phyloP scores from a whole-genome alignment of 2,113 vertebrate species.

The Thinocorus orbignyianus region DNA sequence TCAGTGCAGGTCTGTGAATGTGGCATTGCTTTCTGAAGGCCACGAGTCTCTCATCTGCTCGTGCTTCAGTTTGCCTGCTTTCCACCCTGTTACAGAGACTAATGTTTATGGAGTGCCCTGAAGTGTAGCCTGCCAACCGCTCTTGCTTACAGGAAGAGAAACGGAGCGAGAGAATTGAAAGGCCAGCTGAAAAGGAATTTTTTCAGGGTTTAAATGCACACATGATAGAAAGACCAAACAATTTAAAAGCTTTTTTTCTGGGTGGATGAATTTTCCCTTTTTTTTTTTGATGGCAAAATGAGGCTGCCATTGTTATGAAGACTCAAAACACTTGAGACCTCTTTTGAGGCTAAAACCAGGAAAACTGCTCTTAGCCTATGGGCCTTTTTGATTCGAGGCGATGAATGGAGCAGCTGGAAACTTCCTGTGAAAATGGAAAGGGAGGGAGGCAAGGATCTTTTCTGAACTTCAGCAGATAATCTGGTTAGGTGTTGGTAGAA shows the following conservation, averaged over 20 bases:
- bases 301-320: background rate
- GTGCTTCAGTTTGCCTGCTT: background rate
- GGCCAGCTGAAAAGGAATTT: background rate
- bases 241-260: background rate
- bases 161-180: background rate
- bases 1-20: background rate
- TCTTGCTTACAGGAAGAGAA: background rate
- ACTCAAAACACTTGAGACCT: background rate
- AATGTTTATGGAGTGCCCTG: background rate
- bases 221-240: background rate
- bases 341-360: background rate
- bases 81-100: accelerated
- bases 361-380: background rate
- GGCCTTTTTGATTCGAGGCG: background rate
- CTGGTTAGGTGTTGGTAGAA: background rate
- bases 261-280: background rate
- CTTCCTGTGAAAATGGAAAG: background rate
- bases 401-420: background rate
- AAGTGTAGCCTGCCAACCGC: background rate
- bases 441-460: background rate
- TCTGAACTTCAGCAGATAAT: background rate
- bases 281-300: background rate
- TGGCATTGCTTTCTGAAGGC: background rate
- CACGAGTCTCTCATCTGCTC: background rate
- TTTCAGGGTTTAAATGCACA: background rate